phyloP scores from a whole-genome alignment of 2,888 invertebrate genomes.

The Caenorhabditis wallacei region DNA sequence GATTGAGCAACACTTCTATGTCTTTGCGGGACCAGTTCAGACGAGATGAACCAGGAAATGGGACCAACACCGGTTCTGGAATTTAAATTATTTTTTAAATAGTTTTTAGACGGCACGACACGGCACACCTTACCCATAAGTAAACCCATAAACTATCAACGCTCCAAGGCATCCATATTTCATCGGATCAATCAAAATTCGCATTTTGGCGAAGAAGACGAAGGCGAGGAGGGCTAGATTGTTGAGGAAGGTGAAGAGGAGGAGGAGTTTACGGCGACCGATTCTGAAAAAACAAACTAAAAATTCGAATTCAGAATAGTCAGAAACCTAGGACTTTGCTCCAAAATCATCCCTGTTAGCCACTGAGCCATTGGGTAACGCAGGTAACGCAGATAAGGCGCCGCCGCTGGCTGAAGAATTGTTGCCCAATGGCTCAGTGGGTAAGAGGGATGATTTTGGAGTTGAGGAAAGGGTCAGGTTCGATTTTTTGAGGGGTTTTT shows the following conservation, averaged over 20 bases:
- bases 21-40: conserved; percentile 76
- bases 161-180: conserved; percentile 73
- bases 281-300: conserved; percentile 53
- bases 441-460: too few relatives aligned
- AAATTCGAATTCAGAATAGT: neutral
- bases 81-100: neutral
- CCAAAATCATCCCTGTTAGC: too few relatives aligned
- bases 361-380: too few relatives aligned
- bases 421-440: too few relatives aligned
- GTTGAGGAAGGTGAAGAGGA: conserved; percentile 70
- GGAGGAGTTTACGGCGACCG: conserved; percentile 72
- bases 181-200: conserved; percentile 55
- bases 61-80: conserved; percentile 76
- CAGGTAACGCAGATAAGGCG: too few relatives aligned
- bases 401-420: too few relatives aligned
- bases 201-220: conserved; percentile 71
- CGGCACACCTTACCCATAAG: conserved; percentile 71
- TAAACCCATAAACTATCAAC: conserved; percentile 72
- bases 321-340: too few relatives aligned
- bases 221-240: conserved; percentile 66
- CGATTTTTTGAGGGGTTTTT: too few relatives aligned
- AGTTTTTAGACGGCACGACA: neutral
- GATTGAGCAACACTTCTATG: conserved; percentile 77
- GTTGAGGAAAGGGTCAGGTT: too few relatives aligned
- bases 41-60: conserved; percentile 77